Conservation (phyloP, 2,113 vertebrate genomes). For the Ariopsis seemanni region DNA sequence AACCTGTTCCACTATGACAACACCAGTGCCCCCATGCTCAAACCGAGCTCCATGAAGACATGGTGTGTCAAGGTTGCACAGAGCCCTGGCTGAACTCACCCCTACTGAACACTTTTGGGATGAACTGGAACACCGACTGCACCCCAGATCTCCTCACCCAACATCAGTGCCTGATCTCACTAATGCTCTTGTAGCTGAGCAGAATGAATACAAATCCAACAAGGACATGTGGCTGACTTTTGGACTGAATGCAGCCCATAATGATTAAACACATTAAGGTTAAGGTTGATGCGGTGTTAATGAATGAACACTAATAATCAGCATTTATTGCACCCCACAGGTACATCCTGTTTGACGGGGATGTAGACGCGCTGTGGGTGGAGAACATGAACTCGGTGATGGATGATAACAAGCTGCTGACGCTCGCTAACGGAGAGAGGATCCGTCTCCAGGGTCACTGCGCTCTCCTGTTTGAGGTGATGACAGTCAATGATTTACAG, state of each 20-base stretch:
- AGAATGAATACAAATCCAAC: too few species aligned
- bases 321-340: constrained; percentile 62
- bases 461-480: constrained; percentile 90
- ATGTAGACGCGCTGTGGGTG: constrained; percentile 96
- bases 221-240: neutral
- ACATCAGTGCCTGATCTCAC: too few species aligned
- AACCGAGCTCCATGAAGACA: too few species aligned
- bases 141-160: too few species aligned
- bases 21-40: too few species aligned
- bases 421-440: constrained; percentile 92
- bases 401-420: constrained; percentile 96
- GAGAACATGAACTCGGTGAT: constrained; percentile 99
- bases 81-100: too few species aligned
- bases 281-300: neutral
- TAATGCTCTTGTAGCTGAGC: too few species aligned
- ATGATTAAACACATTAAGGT: neutral
- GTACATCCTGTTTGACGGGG: constrained; percentile 96
- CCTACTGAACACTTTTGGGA: too few species aligned
- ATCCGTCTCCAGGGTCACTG: constrained; percentile 91
- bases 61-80: too few species aligned
- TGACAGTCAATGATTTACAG: neutral
- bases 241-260: neutral
- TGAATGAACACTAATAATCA: neutral
- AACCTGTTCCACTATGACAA: too few species aligned
- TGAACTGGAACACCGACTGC: too few species aligned